Percentiles rank a stretch among this genome's conserved stretches.
These are phyloP conservation scores for Epistrophella euchroma DNA, from an alignment of 2,888 invertebrate species.

Conservation along the genomic window DNA sequence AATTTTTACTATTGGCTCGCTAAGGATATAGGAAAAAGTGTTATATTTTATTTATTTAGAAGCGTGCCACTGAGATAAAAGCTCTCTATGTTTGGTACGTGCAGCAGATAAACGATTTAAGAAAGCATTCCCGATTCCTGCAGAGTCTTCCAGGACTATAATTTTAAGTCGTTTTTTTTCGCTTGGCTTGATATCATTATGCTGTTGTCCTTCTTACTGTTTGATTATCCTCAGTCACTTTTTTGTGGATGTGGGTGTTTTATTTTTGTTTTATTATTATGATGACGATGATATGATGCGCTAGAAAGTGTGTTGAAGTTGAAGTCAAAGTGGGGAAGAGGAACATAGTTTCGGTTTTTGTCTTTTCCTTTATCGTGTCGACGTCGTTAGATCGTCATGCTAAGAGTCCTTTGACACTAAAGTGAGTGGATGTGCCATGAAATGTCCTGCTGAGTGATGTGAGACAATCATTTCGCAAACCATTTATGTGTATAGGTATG, in stretches of 20 bases:
- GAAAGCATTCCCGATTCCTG: conserved; percentile 24
- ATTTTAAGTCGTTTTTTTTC: conserved; percentile 12
- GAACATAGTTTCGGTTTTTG: conserved; percentile 33
- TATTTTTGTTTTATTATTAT: conserved; percentile 34
- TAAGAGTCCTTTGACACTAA: conserved; percentile 39
- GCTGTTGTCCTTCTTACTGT: conserved; percentile 51
- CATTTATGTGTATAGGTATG: conserved; percentile 31
- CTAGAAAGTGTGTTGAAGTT: conserved; percentile 31
- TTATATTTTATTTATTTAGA: conserved; percentile 39
- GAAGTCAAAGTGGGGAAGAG: conserved; percentile 5
- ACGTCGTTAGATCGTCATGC: conserved; percentile 25
- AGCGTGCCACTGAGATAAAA: conserved; percentile 47
- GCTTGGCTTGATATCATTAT: conserved; percentile 53
- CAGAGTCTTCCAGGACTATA: conserved; percentile 16
- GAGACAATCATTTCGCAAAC: conserved; percentile 53
- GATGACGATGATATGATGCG: conserved; percentile 4
- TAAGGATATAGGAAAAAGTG: conserved; percentile 10
- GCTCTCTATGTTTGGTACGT: conserved; percentile 51
- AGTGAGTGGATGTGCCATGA: conserved; percentile 34
- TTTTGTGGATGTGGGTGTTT: conserved; percentile 25
- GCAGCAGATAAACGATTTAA: conserved; percentile 62
- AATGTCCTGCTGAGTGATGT: conserved; percentile 51
- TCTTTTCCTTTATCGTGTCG: not conserved
- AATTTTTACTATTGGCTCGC: conserved; percentile 51
- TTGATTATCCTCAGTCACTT: conserved; percentile 50